Conservation (phyloP, 1,140 invertebrate species). For the Hylaeus anthracinus region DNA sequence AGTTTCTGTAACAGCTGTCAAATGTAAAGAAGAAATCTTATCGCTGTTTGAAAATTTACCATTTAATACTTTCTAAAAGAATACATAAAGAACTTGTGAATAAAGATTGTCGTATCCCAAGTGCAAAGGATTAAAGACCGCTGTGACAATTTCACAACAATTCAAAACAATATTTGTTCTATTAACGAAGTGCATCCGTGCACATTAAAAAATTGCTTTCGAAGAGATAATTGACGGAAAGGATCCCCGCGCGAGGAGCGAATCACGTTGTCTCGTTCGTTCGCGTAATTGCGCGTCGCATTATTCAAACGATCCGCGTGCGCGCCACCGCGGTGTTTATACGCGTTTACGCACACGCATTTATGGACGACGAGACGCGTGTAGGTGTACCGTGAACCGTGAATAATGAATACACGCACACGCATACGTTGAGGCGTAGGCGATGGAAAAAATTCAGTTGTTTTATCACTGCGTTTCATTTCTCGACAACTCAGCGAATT, state of each 20-base stretch:
- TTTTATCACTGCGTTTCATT: not conserved
- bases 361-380: constrained; percentile 34
- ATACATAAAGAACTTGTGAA: too few species aligned
- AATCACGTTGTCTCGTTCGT: constrained; percentile 53
- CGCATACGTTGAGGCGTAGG: not conserved
- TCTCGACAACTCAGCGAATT: not conserved
- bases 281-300: constrained; percentile 62
- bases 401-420: constrained; percentile 46
- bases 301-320: constrained; percentile 62
- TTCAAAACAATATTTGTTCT: too few species aligned
- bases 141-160: too few species aligned
- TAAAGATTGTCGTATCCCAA: too few species aligned
- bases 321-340: constrained; percentile 52
- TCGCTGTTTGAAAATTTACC: too few species aligned
- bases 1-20: too few species aligned
- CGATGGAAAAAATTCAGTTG: not conserved
- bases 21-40: too few species aligned
- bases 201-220: not conserved
- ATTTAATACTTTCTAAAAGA: too few species aligned
- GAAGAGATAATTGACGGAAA: not conserved
- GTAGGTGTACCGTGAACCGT: constrained; percentile 46
- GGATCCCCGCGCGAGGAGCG: constrained; percentile 40
- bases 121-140: too few species aligned
- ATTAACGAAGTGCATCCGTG: too few species aligned
- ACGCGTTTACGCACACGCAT: constrained; percentile 59